Base-by-base conservation (phyloP, 1,140 invertebrate genomes). In the Asobara japonica region DNA sequence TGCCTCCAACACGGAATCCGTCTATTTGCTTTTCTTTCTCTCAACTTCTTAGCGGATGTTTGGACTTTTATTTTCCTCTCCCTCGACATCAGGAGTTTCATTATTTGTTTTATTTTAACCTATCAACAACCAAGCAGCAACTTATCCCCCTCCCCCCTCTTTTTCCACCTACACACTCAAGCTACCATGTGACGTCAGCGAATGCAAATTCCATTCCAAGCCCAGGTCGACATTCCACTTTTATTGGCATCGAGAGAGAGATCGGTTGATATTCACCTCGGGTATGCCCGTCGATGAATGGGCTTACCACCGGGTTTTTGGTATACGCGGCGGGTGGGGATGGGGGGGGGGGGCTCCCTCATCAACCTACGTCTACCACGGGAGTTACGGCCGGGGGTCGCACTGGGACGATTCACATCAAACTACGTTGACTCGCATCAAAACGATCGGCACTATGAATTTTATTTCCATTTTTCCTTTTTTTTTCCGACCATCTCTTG, bases 191-290 rank as follows among this genome's bases (percentile, higher is more conserved):
- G 75, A 75, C 74, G 77, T 78, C 75, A 75, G 75, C 75, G 70
- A 76, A 78, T 78, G 74, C 75, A 78, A 78, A 78, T 78, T 74
- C 65, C 33, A 25, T 56, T 56, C 51, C 71, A 72, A 65, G 48
- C 70, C 33, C 60, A 20, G n/a, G 45, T 64, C 73, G 74, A 71
- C 71, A 70, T 73, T 51, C 71, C 30, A 73, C 74, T 78, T 77
- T 78, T 77, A 77, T 78, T 75, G 74, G 70, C 62, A 64, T 18
- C 72, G 22, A 22, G 51, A 56, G 51, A 27, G 68, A 74, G 74
- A 74, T 75, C 73, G 67, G 74, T 78, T 78, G 70, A 77, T 75
- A 78, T 78, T 76, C 71, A 69, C 60, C 73, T 72, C 66, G 65
- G 25, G 56, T 56, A 11, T 25, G 51, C 22, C 22, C 22, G 51